Evolutionary conservation across 2,888 invertebrate species (phyloP).

Genomic region (Caenorhabditis afra): DNA sequence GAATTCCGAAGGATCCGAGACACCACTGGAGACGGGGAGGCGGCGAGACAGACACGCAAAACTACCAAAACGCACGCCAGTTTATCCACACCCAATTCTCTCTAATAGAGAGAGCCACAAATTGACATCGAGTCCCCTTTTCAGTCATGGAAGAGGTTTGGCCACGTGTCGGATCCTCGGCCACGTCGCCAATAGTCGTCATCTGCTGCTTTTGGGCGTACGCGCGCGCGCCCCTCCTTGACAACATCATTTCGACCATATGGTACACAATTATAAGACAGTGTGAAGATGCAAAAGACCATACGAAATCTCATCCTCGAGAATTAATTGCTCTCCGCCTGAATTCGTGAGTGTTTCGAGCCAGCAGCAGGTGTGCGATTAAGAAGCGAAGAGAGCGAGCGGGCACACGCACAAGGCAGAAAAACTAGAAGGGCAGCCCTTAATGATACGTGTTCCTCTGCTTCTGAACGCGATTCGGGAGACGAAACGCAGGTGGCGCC

Average conservation of each 20-base stretch:
- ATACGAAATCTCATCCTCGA: conserved; percentile 26
- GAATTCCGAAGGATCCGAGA: background rate
- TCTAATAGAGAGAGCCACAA: too few relatives aligned
- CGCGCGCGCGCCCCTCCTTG: too few relatives aligned
- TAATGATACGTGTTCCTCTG: conserved; percentile 42
- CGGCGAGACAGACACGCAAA: conserved; percentile 24
- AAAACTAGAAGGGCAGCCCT: too few relatives aligned
- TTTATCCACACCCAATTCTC: conserved; percentile 26
- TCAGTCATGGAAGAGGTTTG: too few relatives aligned
- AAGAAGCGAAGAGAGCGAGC: background rate
- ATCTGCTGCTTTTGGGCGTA: background rate
- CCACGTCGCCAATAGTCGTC: background rate
- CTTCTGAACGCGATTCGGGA: too few relatives aligned
- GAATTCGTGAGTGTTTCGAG: conserved; percentile 55
- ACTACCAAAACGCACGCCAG: conserved; percentile 52
- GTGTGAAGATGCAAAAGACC: background rate
- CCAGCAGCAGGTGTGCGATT: conserved; percentile 32
- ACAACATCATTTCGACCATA: conserved; percentile 24
- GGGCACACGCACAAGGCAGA: background rate
- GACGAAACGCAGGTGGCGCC: conserved; percentile 7
- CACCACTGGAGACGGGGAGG: conserved; percentile 12
- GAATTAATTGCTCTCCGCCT: conserved; percentile 52
- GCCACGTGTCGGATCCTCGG: too few relatives aligned
- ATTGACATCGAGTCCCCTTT: too few relatives aligned
- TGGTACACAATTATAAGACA: conserved; percentile 47